A percentile compares a stretch with the other conserved stretches of the same genome.
Evolutionary conservation across 2,113 vertebrate genomes (phyloP).

Genomic region (Poeciliopsis occidentalis): DNA sequence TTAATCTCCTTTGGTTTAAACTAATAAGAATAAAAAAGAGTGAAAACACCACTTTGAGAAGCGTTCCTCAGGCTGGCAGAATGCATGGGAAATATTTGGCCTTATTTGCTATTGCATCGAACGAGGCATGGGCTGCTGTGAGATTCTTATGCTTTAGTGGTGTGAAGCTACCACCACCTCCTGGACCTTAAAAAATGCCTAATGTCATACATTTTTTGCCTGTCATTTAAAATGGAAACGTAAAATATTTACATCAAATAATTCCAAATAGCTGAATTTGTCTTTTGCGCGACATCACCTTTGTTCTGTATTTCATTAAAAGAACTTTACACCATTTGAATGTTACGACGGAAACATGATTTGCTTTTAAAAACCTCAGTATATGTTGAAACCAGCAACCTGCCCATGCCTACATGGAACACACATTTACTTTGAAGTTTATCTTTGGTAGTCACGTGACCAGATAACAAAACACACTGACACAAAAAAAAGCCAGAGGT

Average conservation of each 20-base stretch:
- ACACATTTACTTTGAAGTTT: conserved; percentile 91
- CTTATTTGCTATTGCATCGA: conserved; percentile 91
- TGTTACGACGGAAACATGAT: background rate
- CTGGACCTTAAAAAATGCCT: background rate
- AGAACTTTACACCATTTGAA: background rate
- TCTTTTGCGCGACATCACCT: background rate
- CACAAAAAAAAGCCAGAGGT: conserved; percentile 78
- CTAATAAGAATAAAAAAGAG: conserved; percentile 46
- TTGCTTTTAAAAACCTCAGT: background rate
- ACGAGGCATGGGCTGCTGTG: background rate
- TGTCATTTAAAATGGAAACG: background rate
- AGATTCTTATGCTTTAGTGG: background rate
- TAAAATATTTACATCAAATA: background rate
- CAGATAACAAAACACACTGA: conserved; percentile 81
- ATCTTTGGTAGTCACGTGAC: conserved; percentile 98
- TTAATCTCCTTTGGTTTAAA: conserved; percentile 85
- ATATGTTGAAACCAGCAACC: background rate
- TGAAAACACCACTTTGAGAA: conserved; percentile 54
- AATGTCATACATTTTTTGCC: background rate
- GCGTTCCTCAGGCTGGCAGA: conserved; percentile 78
- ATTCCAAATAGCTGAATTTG: background rate
- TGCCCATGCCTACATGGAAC: conserved; percentile 80
- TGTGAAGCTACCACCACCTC: background rate
- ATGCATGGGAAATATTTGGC: conserved; percentile 94
- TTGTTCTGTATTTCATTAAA: background rate